Evolutionary conservation across 1,140 invertebrate genomes (phyloP), one percentile per base, ranked within the genome.

Genomic region (Prorops nasuta): DNA sequence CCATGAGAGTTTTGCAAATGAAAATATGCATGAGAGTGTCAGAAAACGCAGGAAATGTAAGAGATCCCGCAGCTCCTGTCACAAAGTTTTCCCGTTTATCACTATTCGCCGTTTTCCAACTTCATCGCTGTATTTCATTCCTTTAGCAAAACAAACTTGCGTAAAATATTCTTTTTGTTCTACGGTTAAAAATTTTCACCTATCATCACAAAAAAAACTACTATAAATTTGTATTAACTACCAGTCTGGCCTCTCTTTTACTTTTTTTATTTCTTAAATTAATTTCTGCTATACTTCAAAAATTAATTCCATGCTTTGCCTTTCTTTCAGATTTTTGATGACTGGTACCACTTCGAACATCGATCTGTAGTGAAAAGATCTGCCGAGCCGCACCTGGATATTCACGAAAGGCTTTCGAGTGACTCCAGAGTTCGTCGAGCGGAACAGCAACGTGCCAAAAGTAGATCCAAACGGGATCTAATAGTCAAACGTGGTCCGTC

Each of bases 271-370:
- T n/a, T n/a, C n/a, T n/a, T n/a, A n/a, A n/a, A n/a, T n/a, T n/a
- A n/a, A n/a, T n/a, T n/a, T n/a, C n/a, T n/a, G n/a, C n/a, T n/a
- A n/a, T n/a, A n/a, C n/a, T n/a, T n/a, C n/a, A n/a, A n/a, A n/a
- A n/a, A n/a, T n/a, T n/a, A n/a, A n/a, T n/a, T n/a, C n/a, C n/a
- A n/a, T n/a, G n/a, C 24, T 4, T 28, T 28, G 65, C 66, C 66
- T 68, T 76, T 67, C 36, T 84, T 82, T 3, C 80, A 91, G 90
- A 91, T 91, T 69, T 84, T 89, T 59, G 82, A 82, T 58, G 84
- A 90, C 67, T 85, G 89, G 74, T 93, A 89, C 71, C 88, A 92
- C 69, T 87, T 94, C 71, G 82, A 86, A 54, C 90, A 93, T 75
- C 79, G 80, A 56, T 80, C 79, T 36, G 82, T 94, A 35, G 75